A percentile compares a stretch with the other conserved stretches of the same genome.
Evolutionary conservation across 2,888 invertebrate species (phyloP).

Genomic region (Phasia obesa): DNA sequence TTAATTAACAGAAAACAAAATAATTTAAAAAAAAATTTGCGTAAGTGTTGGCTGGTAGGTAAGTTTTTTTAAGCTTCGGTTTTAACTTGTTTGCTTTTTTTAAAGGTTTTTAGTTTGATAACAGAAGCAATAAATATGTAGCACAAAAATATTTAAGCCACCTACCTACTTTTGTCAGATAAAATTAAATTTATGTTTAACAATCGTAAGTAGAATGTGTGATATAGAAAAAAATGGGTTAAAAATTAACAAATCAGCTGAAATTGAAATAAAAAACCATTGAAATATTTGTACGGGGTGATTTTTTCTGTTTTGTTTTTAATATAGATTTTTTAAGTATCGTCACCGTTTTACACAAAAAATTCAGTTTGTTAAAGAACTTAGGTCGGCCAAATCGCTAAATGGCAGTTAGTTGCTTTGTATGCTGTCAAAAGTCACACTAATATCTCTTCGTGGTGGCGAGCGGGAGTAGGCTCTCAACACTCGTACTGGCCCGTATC

Average conservation of each 20-base stretch:
- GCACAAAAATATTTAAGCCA: conserved; percentile 43
- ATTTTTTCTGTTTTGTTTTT: conserved; percentile 21
- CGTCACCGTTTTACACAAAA: too few species aligned
- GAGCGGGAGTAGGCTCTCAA: too few species aligned
- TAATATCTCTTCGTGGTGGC: too few species aligned
- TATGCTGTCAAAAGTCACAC: too few species aligned
- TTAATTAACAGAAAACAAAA: conserved; percentile 4
- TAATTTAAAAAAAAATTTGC: conserved; percentile 41
- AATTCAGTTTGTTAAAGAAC: too few species aligned
- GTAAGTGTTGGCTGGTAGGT: conserved; percentile 43
- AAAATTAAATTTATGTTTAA: conserved; percentile 62
- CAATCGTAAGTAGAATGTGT: conserved; percentile 13
- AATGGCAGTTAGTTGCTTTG: too few species aligned
- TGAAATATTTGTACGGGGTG: background rate
- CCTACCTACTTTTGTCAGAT: conserved; percentile 57
- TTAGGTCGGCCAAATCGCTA: too few species aligned
- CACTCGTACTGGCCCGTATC: too few species aligned
- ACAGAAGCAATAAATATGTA: conserved; percentile 27
- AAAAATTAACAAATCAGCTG: conserved; percentile 58
- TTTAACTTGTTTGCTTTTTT: conserved; percentile 40
- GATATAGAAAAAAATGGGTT: conserved; percentile 62
- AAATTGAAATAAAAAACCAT: conserved; percentile 5
- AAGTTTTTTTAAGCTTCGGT: conserved; percentile 15
- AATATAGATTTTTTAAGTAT: background rate
- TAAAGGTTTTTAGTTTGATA: conserved; percentile 45